phyloP scores from a whole-genome alignment of 2,888 invertebrate genomes.

The Andrena hattorfiana region DNA sequence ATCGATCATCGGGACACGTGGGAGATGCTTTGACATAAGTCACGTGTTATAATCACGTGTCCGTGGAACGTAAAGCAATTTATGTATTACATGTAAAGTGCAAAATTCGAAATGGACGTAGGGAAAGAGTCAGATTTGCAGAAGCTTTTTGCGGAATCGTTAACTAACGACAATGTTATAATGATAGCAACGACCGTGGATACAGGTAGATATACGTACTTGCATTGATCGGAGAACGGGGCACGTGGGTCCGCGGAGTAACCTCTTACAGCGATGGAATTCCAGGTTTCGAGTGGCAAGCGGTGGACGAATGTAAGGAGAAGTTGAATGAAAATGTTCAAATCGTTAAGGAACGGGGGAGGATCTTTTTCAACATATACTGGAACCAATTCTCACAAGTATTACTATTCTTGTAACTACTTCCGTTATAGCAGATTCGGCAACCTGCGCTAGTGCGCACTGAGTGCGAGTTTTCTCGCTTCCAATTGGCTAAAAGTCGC shows the following conservation, averaged over 20 bases:
- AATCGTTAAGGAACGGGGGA: constrained; percentile 75
- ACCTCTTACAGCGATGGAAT: constrained; percentile 48
- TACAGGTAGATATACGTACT: constrained; percentile 67
- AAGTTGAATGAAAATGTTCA: constrained; percentile 67
- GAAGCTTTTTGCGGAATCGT: constrained; percentile 68
- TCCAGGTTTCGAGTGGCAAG: constrained; percentile 79
- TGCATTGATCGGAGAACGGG: neutral
- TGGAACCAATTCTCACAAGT: constrained; percentile 73
- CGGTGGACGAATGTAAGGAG: constrained; percentile 77
- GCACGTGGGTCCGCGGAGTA: constrained; percentile 43
- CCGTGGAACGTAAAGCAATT: neutral
- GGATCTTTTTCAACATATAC: constrained; percentile 74
- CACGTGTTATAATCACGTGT: constrained; percentile 47
- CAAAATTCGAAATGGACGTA: constrained; percentile 30
- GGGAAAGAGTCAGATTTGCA: constrained; percentile 33
- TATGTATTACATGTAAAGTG: neutral
- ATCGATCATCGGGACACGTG: neutral
- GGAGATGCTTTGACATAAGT: constrained; percentile 43
- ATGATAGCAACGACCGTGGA: constrained; percentile 75
- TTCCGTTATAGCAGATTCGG: too few relatives aligned
- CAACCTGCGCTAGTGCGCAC: too few relatives aligned
- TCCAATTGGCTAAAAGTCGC: too few relatives aligned
- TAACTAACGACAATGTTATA: constrained; percentile 61
- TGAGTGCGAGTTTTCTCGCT: too few relatives aligned
- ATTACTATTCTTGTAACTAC: constrained; percentile 7